phyloP scores from a whole-genome alignment of 2,113 vertebrate species.

The Cyprinodon tularosa region DNA sequence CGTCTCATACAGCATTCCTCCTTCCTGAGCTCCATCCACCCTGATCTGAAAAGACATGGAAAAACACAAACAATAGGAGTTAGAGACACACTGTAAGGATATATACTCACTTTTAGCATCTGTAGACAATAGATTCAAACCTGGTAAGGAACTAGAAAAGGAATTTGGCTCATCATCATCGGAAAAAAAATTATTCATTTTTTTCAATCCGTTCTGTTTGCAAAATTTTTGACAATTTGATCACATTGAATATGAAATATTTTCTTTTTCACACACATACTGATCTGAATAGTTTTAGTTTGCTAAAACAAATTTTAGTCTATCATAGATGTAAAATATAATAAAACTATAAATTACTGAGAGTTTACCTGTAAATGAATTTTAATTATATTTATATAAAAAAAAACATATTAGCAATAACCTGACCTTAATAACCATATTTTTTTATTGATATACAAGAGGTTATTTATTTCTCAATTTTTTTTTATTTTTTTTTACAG shows the following conservation, averaged over 20 bases:
- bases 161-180: not conserved
- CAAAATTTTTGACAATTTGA: not conserved
- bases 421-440: not conserved
- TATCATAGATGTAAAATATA: not conserved
- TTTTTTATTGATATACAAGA: not conserved
- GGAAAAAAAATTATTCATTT: not conserved
- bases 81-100: not conserved
- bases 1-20: conserved; percentile 90
- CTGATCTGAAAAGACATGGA: conserved; percentile 82
- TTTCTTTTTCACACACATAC: not conserved
- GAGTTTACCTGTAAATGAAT: not conserved
- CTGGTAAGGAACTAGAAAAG: not conserved
- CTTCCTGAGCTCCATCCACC: conserved; percentile 86
- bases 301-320: not conserved
- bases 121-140: not conserved
- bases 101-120: not conserved
- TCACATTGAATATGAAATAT: not conserved
- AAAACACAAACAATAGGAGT: conserved; percentile 27
- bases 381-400: not conserved
- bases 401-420: not conserved
- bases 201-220: not conserved
- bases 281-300: not conserved
- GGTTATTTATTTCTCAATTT: not conserved
- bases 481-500: too few species aligned
- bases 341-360: not conserved